These are phyloP conservation scores for Drosophila biarmipes DNA, from an alignment of 1,140 invertebrate species.

Conservation along the genomic window DNA sequence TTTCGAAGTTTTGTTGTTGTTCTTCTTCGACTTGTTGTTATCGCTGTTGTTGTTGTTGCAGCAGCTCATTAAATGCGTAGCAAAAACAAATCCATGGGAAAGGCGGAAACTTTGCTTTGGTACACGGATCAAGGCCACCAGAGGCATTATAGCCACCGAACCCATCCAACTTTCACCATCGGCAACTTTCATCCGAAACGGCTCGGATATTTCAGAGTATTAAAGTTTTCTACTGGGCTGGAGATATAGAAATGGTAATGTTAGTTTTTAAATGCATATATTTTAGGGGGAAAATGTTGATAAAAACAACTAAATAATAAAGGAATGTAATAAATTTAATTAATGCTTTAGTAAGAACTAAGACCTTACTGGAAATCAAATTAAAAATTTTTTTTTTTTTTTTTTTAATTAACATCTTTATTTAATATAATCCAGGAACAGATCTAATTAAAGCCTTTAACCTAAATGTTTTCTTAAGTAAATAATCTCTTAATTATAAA, in stretches of 20 bases:
- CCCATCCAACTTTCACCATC: conserved; percentile 29
- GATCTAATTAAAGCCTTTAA: too few species aligned
- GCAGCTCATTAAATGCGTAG: conserved; percentile 56
- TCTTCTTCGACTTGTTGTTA: conserved; percentile 24
- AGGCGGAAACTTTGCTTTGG: conserved; percentile 27
- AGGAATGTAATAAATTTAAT: too few species aligned
- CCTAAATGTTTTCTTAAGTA: too few species aligned
- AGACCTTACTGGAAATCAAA: too few species aligned
- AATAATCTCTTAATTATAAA: too few species aligned
- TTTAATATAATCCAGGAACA: too few species aligned
- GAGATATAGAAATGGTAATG: not conserved
- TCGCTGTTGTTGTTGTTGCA: conserved; percentile 28
- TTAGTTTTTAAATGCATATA: not conserved
- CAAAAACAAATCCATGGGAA: conserved; percentile 42
- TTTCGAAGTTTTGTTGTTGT: conserved; percentile 47
- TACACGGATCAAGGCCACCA: conserved; percentile 51
- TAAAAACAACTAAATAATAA: too few species aligned
- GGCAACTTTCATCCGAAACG: conserved; percentile 22
- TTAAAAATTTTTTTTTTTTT: too few species aligned
- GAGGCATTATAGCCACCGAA: conserved; percentile 43
- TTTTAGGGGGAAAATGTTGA: too few species aligned
- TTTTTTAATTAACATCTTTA: too few species aligned
- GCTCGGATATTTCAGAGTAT: not conserved
- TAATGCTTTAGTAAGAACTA: too few species aligned
- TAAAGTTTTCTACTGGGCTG: not conserved